Conservation (phyloP, 2,113 vertebrate species). For the Peromyscus maniculatus region DNA sequence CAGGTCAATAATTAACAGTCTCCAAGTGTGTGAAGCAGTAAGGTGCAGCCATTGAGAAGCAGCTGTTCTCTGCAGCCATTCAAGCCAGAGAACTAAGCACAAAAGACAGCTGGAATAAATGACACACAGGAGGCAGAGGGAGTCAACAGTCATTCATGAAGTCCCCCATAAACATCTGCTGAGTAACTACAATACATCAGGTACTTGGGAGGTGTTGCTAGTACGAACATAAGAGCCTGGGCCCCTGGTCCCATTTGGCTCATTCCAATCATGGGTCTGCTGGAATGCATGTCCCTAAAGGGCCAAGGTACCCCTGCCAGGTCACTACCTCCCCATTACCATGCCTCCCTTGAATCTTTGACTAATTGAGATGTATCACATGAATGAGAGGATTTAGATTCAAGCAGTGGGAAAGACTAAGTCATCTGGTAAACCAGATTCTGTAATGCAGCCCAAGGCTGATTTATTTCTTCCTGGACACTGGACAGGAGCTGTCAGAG, state of each 20-base stretch:
- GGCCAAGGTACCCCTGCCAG: neutral
- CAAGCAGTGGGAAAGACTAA: neutral
- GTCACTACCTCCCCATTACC: neutral
- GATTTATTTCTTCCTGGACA: slow-evolving; percentile 17
- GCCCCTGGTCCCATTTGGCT: neutral
- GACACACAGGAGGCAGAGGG: neutral
- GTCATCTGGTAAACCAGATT: neutral
- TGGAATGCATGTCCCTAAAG: neutral
- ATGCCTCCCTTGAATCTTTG: neutral
- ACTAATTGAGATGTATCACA: neutral
- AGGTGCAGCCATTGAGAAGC: neutral
- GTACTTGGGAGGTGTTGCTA: neutral
- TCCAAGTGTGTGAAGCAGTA: neutral
- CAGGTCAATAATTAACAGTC: slow-evolving; percentile 47
- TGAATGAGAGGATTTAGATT: neutral
- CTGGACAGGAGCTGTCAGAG: neutral
- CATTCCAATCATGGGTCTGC: neutral
- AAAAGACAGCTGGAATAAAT: neutral
- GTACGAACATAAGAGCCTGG: neutral
- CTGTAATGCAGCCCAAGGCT: slow-evolving; percentile 6
- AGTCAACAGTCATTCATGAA: neutral
- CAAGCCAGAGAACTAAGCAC: slow-evolving; percentile 30
- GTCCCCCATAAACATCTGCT: neutral
- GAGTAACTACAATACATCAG: neutral
- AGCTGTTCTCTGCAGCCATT: neutral